Evolutionary conservation across 2,797 vertebrate genomes (phyloP), one percentile per base, ranked within the genome.

Genomic region (Myiotriccus ornatus): DNA sequence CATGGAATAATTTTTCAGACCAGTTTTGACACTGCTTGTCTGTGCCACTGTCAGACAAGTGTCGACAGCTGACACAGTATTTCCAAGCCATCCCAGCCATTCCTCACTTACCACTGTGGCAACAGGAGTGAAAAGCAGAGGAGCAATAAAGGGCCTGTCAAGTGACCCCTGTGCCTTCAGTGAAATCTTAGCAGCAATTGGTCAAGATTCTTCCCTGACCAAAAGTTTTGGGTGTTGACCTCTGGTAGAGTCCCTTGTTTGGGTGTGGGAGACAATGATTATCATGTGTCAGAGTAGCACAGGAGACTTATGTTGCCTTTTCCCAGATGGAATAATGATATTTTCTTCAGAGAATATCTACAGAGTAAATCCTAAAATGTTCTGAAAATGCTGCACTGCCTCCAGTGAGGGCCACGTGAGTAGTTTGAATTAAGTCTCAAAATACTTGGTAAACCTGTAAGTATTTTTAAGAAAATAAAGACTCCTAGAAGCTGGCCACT

Each of bases 1-100:
- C 65, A 94, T 93, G 34, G 63, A 91, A 85, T 67, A 23, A 67
- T 89, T 93, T 95, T 95, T 95, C 85, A 87, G 81, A 34, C 30
- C 68, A 43, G 35, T 65, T 81, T 77, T 95, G 67, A 24, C 43
- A 23, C 35, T 35, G 53, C 84, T 96, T 93, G 16, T 90, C 59
- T 76, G 64, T 44, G 91, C 71, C 84, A 84, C 84, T 81, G 57
- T 94, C 94, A 86, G 47, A 53, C 77, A 52, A 76, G 43, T 43
- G 52, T 14, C 67, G 53, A 13, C 50, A 75, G 23, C 53, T 39
- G 57, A 49, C 80, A 24, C 24, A 55, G 57, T 14, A 56, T 89
- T 94, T 81, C 77, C 0, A 0, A 57, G n/a, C n/a, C 39, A 37
- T 53, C 55, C 10, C 75, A 56, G 43, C 55, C 57, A 44, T 64